Percentiles rank a stretch among this genome's conserved stretches.
Conservation (phyloP, 2,797 vertebrate genomes). For the Chrysocyon brachyurus region DNA sequence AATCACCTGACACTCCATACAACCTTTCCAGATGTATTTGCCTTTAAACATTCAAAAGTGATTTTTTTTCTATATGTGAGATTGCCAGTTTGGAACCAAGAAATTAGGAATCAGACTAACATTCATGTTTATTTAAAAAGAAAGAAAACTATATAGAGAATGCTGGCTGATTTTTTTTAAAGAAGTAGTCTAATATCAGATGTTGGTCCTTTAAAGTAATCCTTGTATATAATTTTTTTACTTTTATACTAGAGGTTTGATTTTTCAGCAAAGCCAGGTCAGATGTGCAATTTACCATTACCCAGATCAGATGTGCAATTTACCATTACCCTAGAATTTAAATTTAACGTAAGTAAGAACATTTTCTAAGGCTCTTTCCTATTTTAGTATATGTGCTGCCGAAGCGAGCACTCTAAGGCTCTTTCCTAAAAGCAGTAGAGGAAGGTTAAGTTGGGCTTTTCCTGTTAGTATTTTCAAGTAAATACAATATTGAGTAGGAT, state of each 20-base stretch:
- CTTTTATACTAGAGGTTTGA: neutral
- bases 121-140: constrained; percentile 28
- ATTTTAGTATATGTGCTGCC: no score
- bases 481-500: neutral
- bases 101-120: constrained; percentile 5
- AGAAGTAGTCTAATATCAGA: constrained; percentile 13
- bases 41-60: neutral
- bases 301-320: neutral
- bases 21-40: neutral
- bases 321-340: neutral
- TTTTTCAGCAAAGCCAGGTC: neutral
- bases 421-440: neutral
- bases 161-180: neutral
- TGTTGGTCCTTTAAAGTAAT: neutral
- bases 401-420: no score
- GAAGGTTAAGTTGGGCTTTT: neutral
- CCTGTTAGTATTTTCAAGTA: neutral
- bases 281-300: neutral
- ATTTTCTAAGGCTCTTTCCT: neutral
- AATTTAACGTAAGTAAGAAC: neutral
- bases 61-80: neutral
- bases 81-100: neutral
- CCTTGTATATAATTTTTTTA: constrained; percentile 9
- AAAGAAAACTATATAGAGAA: constrained; percentile 29
- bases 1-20: neutral